Evolutionary conservation across 2,113 vertebrate genomes (phyloP), one percentile per base, ranked within the genome.

Genomic region (Pseudonaja textilis): DNA sequence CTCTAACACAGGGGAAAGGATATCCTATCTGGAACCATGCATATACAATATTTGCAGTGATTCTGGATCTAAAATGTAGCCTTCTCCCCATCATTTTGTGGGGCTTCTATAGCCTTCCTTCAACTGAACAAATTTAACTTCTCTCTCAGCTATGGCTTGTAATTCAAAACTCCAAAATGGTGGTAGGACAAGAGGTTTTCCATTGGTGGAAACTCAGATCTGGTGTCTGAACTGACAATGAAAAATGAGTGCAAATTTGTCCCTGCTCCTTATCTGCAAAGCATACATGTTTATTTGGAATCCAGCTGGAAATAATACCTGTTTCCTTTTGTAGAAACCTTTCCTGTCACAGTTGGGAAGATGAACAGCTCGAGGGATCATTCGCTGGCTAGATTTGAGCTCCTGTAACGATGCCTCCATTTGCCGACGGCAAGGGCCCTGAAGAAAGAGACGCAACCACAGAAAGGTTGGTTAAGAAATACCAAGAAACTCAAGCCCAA

Each of bases 321-420:
- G 99, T 97, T 99, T 99, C 96, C 99, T 99, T 96, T 99, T 99
- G 97, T 99, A 99, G 98, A 99, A 99, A 52, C 99, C 99, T 95
- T 99, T 99, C 92, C 98, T 98, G 98, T 99, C 99, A 0, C 99
- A 99, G 97, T 99, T 99, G 94, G 99, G 99, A 92, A 99, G 98
- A 93, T 99, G 99, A 94, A 99, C 98, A 0, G 99, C 98, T 0
- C 98, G 98, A 45, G 99, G 98, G 92, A 99, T 98, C 94, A 99
- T 98, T 57, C 98, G 98, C 5, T 98, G 98, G 85, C 98, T 99
- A 92, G 98, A 98, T 96, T 99, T 99, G 96, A 99, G 98, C 92
- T 98, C 98, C 97, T 99, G 99, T 96, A 99, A 98, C 59, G 99
- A 98, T 0, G 98, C 98, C 20, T 99, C 99, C 98, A 99, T 98